These are phyloP conservation scores for Harpagifer antarcticus DNA, from an alignment of 2,797 vertebrate genomes.

Conservation along the genomic window DNA sequence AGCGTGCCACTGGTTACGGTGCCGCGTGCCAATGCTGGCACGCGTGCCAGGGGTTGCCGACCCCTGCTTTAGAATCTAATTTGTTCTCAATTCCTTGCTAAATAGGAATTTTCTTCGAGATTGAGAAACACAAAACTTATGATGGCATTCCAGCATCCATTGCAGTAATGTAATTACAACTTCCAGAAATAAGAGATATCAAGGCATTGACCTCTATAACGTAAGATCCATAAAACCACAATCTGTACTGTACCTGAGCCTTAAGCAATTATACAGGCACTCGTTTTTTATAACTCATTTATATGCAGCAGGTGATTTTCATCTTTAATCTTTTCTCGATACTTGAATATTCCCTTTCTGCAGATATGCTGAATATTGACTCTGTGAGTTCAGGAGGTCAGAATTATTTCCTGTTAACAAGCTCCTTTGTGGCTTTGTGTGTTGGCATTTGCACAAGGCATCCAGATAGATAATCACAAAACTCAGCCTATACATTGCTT, in stretches of 20 bases:
- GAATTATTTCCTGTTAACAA: slow-evolving; percentile 35
- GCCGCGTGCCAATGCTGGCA: no score
- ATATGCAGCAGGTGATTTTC: neutral
- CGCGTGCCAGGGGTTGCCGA: no score
- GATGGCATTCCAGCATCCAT: neutral
- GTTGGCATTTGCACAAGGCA: neutral
- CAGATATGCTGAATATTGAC: neutral
- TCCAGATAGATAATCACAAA: slow-evolving; percentile 4
- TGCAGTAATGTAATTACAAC: slow-evolving; percentile 27
- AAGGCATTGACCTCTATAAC: slow-evolving; percentile 23
- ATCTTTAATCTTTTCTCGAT: no score
- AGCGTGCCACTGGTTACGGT: no score
- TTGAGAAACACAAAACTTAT: neutral
- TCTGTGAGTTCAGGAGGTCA: slow-evolving; percentile 24
- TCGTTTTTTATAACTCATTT: slow-evolving; percentile 7
- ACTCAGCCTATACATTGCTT: neutral
- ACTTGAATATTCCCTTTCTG: neutral
- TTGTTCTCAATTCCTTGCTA: no score
- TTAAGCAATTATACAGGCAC: neutral
- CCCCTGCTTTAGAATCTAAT: no score
- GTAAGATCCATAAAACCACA: neutral
- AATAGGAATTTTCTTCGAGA: neutral
- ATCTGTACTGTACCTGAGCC: neutral
- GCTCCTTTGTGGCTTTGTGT: neutral
- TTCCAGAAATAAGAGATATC: neutral